Percentiles rank a stretch among this genome's conserved stretches.
Conservation (phyloP, 2,113 vertebrate species). For the Chrysochloris asiatica region DNA sequence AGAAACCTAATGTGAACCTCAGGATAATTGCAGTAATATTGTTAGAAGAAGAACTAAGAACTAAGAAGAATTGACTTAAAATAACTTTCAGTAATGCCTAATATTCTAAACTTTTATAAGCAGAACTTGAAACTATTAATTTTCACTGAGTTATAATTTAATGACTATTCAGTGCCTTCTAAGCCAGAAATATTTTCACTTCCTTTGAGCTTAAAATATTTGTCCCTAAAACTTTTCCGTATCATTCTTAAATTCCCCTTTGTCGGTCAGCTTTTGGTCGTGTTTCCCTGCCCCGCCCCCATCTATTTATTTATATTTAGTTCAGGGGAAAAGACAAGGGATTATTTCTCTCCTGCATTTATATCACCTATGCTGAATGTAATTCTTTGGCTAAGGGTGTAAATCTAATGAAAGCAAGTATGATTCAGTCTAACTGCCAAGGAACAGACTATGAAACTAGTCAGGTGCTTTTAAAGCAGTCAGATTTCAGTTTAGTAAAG, state of each 20-base stretch:
- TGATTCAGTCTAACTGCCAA: slow-evolving; percentile 57
- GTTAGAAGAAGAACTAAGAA: too few relatives aligned
- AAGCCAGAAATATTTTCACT: slow-evolving; percentile 46
- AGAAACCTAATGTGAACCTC: background rate
- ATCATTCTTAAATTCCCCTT: background rate
- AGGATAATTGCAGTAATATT: background rate
- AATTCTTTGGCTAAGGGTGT: slow-evolving; percentile 69
- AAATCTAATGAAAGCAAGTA: slow-evolving; percentile 54
- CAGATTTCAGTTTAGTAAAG: slow-evolving; percentile 79
- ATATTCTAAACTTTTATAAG: background rate
- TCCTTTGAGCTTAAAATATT: slow-evolving; percentile 44
- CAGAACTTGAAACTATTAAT: background rate
- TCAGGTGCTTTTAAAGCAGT: slow-evolving; percentile 59
- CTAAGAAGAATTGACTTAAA: background rate
- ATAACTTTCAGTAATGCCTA: background rate
- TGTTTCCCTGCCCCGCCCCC: background rate
- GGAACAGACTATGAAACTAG: slow-evolving; percentile 66
- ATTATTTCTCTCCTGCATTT: slow-evolving; percentile 52
- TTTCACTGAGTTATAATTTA: slow-evolving; percentile 41
- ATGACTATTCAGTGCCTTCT: slow-evolving; percentile 25
- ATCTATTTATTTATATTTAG: slow-evolving; percentile 71
- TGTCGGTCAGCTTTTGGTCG: background rate
- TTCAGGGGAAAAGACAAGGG: slow-evolving; percentile 57
- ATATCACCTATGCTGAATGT: slow-evolving; percentile 51
- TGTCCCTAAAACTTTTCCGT: background rate